phyloP scores from a whole-genome alignment of 2,113 vertebrate genomes.

The Thomomys bottae region DNA sequence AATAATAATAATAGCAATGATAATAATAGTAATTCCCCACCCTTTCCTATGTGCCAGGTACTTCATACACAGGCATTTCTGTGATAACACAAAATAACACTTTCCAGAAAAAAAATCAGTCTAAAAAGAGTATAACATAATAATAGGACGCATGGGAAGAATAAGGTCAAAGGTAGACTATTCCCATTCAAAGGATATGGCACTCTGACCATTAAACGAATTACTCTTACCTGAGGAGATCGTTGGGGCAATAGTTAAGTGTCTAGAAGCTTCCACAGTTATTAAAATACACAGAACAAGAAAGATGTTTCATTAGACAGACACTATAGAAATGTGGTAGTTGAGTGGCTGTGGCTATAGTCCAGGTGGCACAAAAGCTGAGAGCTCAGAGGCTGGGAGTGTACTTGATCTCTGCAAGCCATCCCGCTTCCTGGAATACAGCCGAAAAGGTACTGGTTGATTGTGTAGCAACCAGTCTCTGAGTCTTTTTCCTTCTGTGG shows the following conservation, averaged over 20 bases:
- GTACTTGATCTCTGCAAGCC: too few species aligned
- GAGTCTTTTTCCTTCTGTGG: not conserved
- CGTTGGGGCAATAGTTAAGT: not conserved
- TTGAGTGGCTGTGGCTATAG: not conserved
- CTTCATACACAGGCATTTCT: not conserved
- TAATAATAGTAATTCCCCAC: not conserved
- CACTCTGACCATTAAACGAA: conserved; percentile 11
- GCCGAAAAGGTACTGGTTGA: not conserved
- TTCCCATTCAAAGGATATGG: conserved; percentile 12
- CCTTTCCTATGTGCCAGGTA: not conserved
- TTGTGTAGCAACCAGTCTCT: not conserved
- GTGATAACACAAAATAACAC: conserved; percentile 14
- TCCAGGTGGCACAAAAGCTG: not conserved
- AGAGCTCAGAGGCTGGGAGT: not conserved
- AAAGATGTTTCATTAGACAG: not conserved
- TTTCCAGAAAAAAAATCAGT: conserved; percentile 2
- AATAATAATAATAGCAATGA: too few species aligned
- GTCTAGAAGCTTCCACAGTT: not conserved
- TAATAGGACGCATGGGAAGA: conserved; percentile 17
- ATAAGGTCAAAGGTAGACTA: not conserved
- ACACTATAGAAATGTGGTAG: not conserved
- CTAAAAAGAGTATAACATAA: conserved; percentile 13
- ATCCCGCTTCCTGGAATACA: not conserved
- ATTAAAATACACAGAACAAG: conserved; percentile 29
- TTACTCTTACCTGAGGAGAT: not conserved